Evolutionary conservation across 2,888 invertebrate species (phyloP).

Genomic region (Balanococcus diminutus): DNA sequence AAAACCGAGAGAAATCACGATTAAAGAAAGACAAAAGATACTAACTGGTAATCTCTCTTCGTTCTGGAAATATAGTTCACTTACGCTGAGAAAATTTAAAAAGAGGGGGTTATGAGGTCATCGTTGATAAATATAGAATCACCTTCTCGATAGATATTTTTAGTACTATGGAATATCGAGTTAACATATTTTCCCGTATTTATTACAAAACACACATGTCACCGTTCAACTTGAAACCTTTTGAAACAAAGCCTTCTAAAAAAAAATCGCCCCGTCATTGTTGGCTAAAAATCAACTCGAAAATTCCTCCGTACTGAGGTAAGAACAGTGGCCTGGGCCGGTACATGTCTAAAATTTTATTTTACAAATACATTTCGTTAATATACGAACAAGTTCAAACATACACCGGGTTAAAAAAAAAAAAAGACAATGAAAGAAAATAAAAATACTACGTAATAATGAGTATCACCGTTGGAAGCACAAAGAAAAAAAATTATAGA

Average conservation of each 20-base stretch:
- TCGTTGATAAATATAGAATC: constrained; percentile 41
- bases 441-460: constrained; percentile 3
- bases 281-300: background rate
- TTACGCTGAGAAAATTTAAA: background rate
- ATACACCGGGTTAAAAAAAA: background rate
- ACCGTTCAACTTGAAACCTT: constrained; percentile 4
- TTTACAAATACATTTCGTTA: constrained; percentile 39
- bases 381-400: constrained; percentile 9
- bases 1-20: background rate
- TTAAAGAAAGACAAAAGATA: constrained; percentile 5
- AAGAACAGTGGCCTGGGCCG: background rate
- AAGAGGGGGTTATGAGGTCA: constrained; percentile 53
- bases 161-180: constrained; percentile 48
- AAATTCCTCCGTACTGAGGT: background rate
- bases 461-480: constrained; percentile 36
- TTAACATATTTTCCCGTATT: constrained; percentile 20
- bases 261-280: background rate
- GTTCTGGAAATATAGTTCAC: background rate
- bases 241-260: background rate
- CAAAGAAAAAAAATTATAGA: constrained; percentile 20
- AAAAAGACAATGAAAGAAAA: background rate
- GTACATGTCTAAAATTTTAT: constrained; percentile 4
- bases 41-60: background rate
- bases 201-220: constrained; percentile 16
- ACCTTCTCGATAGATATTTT: constrained; percentile 45